These are phyloP conservation scores for Trachurus trachurus DNA, from an alignment of 2,797 vertebrate species.

Conservation along the genomic window DNA sequence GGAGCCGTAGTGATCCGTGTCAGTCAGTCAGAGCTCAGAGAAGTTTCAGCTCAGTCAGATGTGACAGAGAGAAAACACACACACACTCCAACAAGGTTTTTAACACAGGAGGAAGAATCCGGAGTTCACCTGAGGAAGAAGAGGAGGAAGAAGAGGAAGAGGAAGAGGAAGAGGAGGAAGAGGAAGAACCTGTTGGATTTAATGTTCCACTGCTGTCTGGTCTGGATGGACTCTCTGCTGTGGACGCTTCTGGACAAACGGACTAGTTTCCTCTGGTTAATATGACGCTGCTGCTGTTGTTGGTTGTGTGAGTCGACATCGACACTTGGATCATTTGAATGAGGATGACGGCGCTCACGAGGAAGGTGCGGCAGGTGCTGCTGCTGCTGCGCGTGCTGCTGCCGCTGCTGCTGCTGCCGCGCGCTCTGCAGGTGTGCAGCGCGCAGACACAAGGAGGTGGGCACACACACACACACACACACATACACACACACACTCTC, in stretches of 20 bases:
- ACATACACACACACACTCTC: slow-evolving; percentile 6
- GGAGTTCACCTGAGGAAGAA: neutral
- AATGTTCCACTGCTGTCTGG: neutral
- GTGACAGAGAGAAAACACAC: slow-evolving; percentile 19
- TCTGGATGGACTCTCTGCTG: slow-evolving; percentile 28
- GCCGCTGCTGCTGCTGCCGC: slow-evolving; percentile 53
- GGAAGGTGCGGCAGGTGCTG: slow-evolving; percentile 64
- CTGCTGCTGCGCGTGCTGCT: slow-evolving; percentile 64
- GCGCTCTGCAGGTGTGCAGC: slow-evolving; percentile 58
- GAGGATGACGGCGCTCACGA: slow-evolving; percentile 61
- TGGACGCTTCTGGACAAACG: neutral
- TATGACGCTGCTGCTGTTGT: neutral
- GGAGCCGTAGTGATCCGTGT: slow-evolving; percentile 55
- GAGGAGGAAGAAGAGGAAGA: neutral
- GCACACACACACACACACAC: slow-evolving; percentile 35
- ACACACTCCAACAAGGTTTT: neutral
- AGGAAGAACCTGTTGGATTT: slow-evolving; percentile 7
- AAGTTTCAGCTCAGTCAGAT: slow-evolving; percentile 30
- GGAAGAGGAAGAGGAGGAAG: neutral
- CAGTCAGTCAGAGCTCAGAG: slow-evolving; percentile 39
- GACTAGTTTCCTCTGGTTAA: neutral
- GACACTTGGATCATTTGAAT: slow-evolving; percentile 19
- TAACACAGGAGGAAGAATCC: neutral
- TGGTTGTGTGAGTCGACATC: slow-evolving; percentile 23
- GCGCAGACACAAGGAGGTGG: slow-evolving; percentile 80